Evolutionary conservation across 2,797 vertebrate species (phyloP).

Genomic region (Yasuhikotakia modesta): DNA sequence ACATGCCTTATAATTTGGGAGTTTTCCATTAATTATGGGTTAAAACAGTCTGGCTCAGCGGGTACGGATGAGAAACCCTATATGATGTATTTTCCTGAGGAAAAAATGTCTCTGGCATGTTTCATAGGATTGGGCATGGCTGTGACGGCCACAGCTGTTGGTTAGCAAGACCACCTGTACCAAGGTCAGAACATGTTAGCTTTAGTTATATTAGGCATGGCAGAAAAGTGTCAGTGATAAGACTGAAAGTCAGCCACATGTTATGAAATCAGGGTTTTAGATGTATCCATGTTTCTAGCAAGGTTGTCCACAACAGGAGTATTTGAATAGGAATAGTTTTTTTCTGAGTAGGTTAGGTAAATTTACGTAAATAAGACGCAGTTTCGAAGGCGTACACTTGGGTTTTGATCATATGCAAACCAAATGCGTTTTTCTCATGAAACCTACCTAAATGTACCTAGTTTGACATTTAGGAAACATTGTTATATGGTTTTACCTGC

Average conservation of each 20-base stretch:
- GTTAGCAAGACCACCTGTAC: slow-evolving; percentile 28
- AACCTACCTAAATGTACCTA: too few relatives aligned
- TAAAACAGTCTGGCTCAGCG: not conserved
- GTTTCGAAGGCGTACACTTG: too few relatives aligned
- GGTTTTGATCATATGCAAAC: too few relatives aligned
- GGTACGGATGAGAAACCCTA: not conserved
- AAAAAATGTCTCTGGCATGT: not conserved
- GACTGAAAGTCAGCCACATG: slow-evolving; percentile 1
- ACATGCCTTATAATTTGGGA: not conserved
- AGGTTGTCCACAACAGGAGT: not conserved
- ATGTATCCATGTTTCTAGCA: not conserved
- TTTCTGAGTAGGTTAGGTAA: not conserved
- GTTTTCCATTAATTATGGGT: not conserved
- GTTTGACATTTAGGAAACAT: too few relatives aligned
- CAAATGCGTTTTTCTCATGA: too few relatives aligned
- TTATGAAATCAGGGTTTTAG: not conserved
- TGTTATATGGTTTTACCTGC: too few relatives aligned
- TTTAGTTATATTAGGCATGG: slow-evolving; percentile 9
- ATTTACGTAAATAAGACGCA: too few relatives aligned
- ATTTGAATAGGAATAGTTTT: not conserved
- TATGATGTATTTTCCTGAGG: not conserved
- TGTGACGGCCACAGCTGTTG: slow-evolving; percentile 44
- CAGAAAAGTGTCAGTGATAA: slow-evolving; percentile 14
- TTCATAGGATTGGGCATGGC: not conserved
- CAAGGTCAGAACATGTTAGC: slow-evolving; percentile 38